phyloP scores from a whole-genome alignment of 37 sponge, comb jelly and placozoan species.

The Aphrocallistes beatrix region DNA sequence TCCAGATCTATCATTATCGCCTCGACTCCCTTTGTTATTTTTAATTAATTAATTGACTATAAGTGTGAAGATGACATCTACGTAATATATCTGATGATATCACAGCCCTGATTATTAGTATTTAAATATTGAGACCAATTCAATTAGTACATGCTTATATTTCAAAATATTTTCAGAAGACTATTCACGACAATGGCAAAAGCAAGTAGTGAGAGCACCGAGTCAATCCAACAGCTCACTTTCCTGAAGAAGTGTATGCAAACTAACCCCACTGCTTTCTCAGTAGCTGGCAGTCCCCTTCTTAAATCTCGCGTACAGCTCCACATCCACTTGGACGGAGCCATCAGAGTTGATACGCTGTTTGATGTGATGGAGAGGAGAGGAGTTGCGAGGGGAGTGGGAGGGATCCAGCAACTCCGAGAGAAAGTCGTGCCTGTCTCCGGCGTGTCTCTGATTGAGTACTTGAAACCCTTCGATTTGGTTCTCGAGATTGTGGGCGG shows the following conservation, averaged over 20 bases:
- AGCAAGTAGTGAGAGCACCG: background rate
- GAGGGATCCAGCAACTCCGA: background rate
- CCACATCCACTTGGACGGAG: conserved; percentile 73
- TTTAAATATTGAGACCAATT: too few species aligned
- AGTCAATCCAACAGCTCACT: background rate
- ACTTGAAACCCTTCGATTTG: conserved; percentile 45
- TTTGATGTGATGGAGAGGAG: conserved; percentile 35
- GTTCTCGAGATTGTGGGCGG: conserved; percentile 8
- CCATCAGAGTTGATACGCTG: conserved; percentile 49
- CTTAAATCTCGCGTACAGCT: conserved; percentile 43
- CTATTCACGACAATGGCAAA: background rate
- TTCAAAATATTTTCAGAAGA: background rate
- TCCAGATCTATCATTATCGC: too few species aligned
- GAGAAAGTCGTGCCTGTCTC: background rate
- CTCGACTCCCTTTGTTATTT: too few species aligned
- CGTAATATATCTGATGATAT: too few species aligned
- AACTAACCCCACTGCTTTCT: background rate
- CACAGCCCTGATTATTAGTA: too few species aligned
- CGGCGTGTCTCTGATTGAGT: conserved; percentile 33
- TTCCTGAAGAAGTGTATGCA: background rate
- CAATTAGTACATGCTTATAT: too few species aligned
- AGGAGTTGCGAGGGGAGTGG: background rate
- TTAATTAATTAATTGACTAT: too few species aligned
- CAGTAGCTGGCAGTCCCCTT: background rate
- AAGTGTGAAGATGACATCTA: too few species aligned